phyloP scores from a whole-genome alignment of 2,113 vertebrate species.

The Bos taurus region DNA sequence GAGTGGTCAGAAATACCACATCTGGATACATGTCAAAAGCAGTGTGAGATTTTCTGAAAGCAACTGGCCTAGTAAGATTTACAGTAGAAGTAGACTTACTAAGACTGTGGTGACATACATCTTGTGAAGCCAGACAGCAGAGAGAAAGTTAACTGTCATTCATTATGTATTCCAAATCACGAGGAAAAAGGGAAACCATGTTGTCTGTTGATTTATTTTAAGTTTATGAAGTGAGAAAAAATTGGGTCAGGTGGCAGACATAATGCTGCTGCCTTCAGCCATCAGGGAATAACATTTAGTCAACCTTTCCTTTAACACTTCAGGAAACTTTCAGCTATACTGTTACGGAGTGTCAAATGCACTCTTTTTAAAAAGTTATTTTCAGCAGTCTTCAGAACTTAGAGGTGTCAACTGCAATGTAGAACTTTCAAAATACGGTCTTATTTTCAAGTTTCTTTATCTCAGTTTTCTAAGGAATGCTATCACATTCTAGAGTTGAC shows the following conservation, averaged over 20 bases:
- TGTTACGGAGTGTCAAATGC: conserved; percentile 7
- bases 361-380: not conserved
- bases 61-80: conserved; percentile 12
- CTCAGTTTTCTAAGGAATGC: not conserved
- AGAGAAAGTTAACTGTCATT: not conserved
- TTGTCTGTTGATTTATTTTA: conserved; percentile 48
- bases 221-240: conserved; percentile 38
- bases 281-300: not conserved
- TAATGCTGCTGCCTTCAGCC: not conserved
- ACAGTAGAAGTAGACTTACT: not conserved
- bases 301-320: conserved; percentile 21
- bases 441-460: not conserved
- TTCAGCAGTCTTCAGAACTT: not conserved
- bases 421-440: not conserved
- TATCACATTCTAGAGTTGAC: not conserved
- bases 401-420: not conserved
- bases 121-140: not conserved
- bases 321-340: not conserved
- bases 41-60: conserved; percentile 47
- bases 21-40: conserved; percentile 37
- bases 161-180: not conserved
- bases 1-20: not conserved
- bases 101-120: not conserved
- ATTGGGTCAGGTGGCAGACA: conserved; percentile 53
- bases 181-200: not conserved